A percentile compares a stretch with the other conserved stretches of the same genome.
These are phyloP conservation scores for Motacilla alba DNA, from an alignment of 2,113 vertebrate species.

Conservation along the genomic window DNA sequence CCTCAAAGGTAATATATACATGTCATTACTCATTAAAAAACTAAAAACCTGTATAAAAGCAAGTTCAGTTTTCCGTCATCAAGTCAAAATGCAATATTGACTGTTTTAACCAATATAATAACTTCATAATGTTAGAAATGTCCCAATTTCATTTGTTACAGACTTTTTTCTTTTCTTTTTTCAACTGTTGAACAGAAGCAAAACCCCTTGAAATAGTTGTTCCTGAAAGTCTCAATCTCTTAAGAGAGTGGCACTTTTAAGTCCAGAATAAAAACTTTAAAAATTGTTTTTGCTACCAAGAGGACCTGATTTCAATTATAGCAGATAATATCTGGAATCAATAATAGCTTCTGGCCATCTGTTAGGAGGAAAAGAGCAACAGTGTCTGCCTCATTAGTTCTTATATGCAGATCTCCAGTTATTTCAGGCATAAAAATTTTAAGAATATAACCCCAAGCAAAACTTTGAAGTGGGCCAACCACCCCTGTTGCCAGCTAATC, in stretches of 20 bases:
- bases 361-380: slow-evolving; percentile 12
- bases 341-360: slow-evolving; percentile 19
- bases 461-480: background rate
- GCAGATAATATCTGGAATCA: slow-evolving; percentile 34
- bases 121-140: background rate
- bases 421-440: slow-evolving; percentile 13
- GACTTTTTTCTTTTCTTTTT: background rate
- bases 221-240: background rate
- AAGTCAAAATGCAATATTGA: background rate
- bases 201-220: background rate
- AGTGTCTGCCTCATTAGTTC: slow-evolving; percentile 14
- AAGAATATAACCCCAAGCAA: background rate
- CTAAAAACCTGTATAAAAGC: background rate
- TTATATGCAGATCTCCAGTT: background rate
- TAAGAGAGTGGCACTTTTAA: background rate
- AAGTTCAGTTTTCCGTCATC: background rate
- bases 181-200: background rate
- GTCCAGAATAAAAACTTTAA: background rate
- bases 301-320: background rate
- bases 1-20: background rate
- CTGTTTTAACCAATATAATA: background rate
- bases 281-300: background rate
- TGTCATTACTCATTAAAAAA: background rate
- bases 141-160: background rate
- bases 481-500: background rate